A percentile compares a stretch with the other conserved stretches of the same genome.
Conservation (phyloP, 2,888 invertebrate species). For the Melanchra persicariae region DNA sequence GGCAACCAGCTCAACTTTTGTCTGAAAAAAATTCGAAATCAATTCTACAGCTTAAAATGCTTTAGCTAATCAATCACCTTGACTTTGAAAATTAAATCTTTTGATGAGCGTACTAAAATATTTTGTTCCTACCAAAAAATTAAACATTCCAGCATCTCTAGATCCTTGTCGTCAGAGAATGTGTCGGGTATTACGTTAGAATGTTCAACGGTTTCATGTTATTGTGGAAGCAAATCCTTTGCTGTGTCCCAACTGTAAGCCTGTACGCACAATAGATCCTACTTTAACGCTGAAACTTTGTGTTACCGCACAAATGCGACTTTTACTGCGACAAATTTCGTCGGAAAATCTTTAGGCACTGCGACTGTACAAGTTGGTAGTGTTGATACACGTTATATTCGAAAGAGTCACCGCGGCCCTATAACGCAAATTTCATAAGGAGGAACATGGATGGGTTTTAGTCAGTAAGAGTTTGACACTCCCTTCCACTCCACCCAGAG, state of each 20-base stretch:
- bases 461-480: no score
- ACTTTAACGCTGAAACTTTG: slow-evolving; percentile 33
- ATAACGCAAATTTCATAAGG: no score
- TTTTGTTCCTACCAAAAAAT: neutral
- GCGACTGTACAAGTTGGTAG: no score
- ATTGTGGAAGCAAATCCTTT: slow-evolving; percentile 63
- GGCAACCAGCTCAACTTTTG: no score
- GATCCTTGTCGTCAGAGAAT: slow-evolving; percentile 7
- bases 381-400: no score
- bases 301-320: slow-evolving; percentile 1
- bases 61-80: no score
- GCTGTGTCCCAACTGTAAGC: slow-evolving; percentile 44
- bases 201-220: slow-evolving; percentile 60
- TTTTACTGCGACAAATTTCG: neutral
- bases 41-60: no score
- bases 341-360: neutral
- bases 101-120: neutral
- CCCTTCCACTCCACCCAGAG: no score
- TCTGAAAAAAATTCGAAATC: no score
- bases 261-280: slow-evolving; percentile 41
- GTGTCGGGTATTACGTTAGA: slow-evolving; percentile 61
- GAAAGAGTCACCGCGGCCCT: no score
- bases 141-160: slow-evolving; percentile 36
- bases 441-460: no score
- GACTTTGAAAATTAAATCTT: neutral